phyloP scores from a whole-genome alignment of 1,140 invertebrate genomes.

The Drosophila setifemur region DNA sequence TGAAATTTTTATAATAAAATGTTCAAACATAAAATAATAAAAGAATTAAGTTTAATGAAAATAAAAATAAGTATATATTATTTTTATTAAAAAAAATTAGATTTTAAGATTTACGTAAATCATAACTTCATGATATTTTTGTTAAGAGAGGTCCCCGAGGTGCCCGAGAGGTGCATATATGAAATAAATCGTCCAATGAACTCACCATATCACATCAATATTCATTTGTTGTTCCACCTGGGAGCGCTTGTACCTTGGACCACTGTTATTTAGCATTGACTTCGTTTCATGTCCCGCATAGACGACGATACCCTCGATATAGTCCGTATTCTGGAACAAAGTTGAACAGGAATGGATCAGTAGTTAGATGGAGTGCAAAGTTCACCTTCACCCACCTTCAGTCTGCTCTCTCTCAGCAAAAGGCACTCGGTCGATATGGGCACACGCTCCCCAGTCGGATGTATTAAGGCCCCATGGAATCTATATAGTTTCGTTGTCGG shows the following conservation, averaged over 20 bases:
- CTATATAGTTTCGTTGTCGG: conserved; percentile 98
- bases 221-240: conserved; percentile 97
- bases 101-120: no score
- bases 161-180: no score
- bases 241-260: conserved; percentile 97
- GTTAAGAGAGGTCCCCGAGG: no score
- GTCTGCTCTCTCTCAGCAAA: conserved; percentile 94
- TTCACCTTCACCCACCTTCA: conserved; percentile 90
- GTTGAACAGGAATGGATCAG: neutral
- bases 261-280: conserved; percentile 98
- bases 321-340: conserved; percentile 84
- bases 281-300: conserved; percentile 99
- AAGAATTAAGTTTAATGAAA: no score
- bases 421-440: conserved; percentile 96
- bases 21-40: no score
- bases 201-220: conserved; percentile 94
- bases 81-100: no score
- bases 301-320: conserved; percentile 97
- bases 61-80: no score
- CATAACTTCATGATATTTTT: no score
- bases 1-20: no score
- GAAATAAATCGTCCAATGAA: neutral
- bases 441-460: conserved; percentile 90
- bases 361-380: neutral
- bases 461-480: conserved; percentile 95